These are phyloP conservation scores for Lutjanus campechanus DNA, from an alignment of 2,797 vertebrate species.

Conservation along the genomic window DNA sequence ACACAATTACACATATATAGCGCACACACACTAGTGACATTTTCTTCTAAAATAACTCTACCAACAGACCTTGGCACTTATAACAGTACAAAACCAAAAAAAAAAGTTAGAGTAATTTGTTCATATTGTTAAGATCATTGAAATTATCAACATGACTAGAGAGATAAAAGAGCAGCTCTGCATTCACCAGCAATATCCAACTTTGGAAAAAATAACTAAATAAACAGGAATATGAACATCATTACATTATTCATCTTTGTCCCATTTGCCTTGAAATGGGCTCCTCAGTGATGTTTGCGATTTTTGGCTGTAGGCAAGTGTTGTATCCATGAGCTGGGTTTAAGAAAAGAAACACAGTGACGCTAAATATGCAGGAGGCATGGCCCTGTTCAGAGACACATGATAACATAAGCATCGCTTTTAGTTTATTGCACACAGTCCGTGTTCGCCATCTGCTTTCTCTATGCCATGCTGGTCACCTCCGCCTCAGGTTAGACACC, in stretches of 20 bases:
- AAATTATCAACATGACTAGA: not conserved
- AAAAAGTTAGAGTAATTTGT: not conserved
- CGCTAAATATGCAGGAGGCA: conserved; percentile 27
- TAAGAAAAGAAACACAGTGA: not conserved
- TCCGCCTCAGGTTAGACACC: conserved; percentile 12
- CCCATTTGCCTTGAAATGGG: conserved; percentile 19
- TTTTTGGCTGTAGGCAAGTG: conserved; percentile 26
- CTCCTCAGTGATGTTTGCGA: conserved; percentile 8
- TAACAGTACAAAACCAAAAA: not conserved
- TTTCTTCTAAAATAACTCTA: not conserved
- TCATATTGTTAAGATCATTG: not conserved
- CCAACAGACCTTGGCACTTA: not conserved
- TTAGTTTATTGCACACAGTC: conserved; percentile 37
- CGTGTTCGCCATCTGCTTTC: conserved; percentile 47
- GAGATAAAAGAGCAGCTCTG: not conserved
- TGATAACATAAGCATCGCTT: conserved; percentile 5
- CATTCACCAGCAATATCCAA: not conserved
- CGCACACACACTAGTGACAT: not conserved
- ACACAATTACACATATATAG: no score
- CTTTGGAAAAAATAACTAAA: conserved; percentile 7
- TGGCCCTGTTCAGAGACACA: not conserved
- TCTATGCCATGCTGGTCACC: not conserved
- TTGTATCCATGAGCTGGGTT: conserved; percentile 22
- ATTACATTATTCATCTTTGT: conserved; percentile 34
- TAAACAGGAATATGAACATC: conserved; percentile 10